Percentiles rank a stretch among this genome's conserved stretches.
These are phyloP conservation scores for Adelphocoris suturalis DNA, from an alignment of 2,888 invertebrate genomes.

Conservation along the genomic window DNA sequence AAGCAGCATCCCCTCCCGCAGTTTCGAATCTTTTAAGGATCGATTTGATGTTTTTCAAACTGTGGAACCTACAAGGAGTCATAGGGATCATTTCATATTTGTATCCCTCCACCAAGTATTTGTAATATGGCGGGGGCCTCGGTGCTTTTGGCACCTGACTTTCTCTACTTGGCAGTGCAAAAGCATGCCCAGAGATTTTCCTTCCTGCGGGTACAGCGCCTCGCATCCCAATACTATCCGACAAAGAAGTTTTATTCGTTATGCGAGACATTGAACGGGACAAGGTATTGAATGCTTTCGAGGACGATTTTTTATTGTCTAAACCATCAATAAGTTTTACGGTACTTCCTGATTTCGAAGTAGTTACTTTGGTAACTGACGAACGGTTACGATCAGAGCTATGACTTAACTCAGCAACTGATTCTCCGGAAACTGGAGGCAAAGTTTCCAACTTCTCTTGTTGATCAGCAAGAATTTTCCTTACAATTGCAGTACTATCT, in stretches of 20 bases:
- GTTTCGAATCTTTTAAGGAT: constrained; percentile 59
- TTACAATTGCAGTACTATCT: background rate
- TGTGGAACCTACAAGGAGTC: constrained; percentile 61
- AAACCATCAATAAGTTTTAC: background rate
- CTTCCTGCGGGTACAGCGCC: background rate
- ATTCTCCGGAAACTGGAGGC: background rate
- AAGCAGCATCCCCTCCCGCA: constrained; percentile 28
- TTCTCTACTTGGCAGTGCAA: background rate
- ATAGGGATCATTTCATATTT: constrained; percentile 54
- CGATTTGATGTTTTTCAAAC: background rate
- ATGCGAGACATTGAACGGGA: background rate
- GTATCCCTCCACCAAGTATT: constrained; percentile 54
- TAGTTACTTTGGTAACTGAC: background rate
- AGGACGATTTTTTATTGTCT: background rate
- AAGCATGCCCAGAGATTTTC: background rate
- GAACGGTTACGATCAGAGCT: background rate
- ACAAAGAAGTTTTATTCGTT: background rate
- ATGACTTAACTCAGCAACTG: background rate
- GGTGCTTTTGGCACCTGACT: constrained; percentile 21
- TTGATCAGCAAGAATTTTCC: constrained; percentile 20
- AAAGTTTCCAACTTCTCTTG: background rate
- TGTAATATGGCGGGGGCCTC: constrained; percentile 1
- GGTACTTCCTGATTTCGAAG: background rate
- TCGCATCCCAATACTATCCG: background rate
- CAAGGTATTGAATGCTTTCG: background rate